A percentile compares a stretch with the other conserved stretches of the same genome.
Conservation (phyloP, 1,140 invertebrate species). For the Drosophila nikananu region DNA sequence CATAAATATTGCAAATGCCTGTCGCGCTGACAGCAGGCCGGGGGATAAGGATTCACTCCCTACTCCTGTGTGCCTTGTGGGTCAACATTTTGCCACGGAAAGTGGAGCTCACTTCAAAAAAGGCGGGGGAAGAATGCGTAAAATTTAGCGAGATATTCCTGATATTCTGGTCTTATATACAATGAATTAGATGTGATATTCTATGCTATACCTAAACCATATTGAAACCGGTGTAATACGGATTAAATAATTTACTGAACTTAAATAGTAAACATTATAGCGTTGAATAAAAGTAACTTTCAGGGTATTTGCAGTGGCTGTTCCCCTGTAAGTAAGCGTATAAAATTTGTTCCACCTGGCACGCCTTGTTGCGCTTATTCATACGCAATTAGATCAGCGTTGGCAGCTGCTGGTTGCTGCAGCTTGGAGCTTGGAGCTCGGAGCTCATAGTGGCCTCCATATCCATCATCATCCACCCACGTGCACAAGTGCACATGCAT, state of each 20-base stretch:
- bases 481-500: constrained; percentile 6
- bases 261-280: background rate
- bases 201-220: background rate
- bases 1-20: constrained; percentile 59
- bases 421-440: constrained; percentile 18
- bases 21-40: constrained; percentile 21
- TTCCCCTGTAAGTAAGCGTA: constrained; percentile 2
- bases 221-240: too few relatives aligned
- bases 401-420: constrained; percentile 24
- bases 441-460: constrained; percentile 15
- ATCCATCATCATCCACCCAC: constrained; percentile 23
- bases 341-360: constrained; percentile 33
- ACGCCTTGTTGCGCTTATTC: constrained; percentile 50
- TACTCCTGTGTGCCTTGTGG: constrained; percentile 26
- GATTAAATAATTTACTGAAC: background rate
- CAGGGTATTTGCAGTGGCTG: constrained; percentile 16
- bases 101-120: constrained; percentile 21
- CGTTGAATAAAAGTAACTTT: background rate
- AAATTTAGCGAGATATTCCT: background rate
- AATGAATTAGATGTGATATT: too few relatives aligned
- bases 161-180: background rate
- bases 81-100: constrained; percentile 38
- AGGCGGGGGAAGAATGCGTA: background rate
- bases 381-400: constrained; percentile 71
- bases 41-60: constrained; percentile 7